A percentile compares a stretch with the other conserved stretches of the same genome.
These are phyloP conservation scores for Tachysurus fulvidraco DNA, from an alignment of 2,113 vertebrate species.

Conservation along the genomic window DNA sequence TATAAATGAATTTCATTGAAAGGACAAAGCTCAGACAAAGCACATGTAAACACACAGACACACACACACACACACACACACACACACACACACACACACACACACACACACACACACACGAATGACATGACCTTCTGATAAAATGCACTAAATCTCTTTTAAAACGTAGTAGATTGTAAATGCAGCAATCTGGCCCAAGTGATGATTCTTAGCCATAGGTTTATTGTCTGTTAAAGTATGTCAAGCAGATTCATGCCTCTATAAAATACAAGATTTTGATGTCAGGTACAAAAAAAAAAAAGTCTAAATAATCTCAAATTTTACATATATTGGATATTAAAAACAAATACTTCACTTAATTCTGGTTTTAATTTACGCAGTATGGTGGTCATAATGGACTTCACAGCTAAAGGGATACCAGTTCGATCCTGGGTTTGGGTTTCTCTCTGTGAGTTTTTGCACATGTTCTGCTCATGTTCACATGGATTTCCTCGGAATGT, in stretches of 20 bases:
- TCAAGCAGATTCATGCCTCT: conserved; percentile 63
- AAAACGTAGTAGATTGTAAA: conserved; percentile 63
- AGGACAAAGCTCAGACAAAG: background rate
- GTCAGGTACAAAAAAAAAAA: conserved; percentile 16
- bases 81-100: background rate
- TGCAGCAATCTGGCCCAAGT: conserved; percentile 52
- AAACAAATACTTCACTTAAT: background rate
- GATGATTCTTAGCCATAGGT: conserved; percentile 63
- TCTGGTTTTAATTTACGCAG: background rate
- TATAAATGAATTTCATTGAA: background rate
- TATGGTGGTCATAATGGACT: background rate
- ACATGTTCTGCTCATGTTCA: background rate
- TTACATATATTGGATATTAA: background rate
- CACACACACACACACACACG: background rate
- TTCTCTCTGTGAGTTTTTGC: background rate
- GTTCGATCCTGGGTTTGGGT: background rate
- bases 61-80: background rate
- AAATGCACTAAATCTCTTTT: conserved; percentile 64
- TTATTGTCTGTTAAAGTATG: conserved; percentile 53
- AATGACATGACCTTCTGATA: conserved; percentile 52
- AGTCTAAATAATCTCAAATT: background rate
- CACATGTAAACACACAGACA: background rate
- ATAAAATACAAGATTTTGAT: conserved; percentile 30
- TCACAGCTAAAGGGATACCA: background rate
- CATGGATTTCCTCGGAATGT: background rate